Percentiles rank a stretch among this genome's conserved stretches.
phyloP scores from a whole-genome alignment of 1,140 invertebrate species.

The Drosophila ananassae region DNA sequence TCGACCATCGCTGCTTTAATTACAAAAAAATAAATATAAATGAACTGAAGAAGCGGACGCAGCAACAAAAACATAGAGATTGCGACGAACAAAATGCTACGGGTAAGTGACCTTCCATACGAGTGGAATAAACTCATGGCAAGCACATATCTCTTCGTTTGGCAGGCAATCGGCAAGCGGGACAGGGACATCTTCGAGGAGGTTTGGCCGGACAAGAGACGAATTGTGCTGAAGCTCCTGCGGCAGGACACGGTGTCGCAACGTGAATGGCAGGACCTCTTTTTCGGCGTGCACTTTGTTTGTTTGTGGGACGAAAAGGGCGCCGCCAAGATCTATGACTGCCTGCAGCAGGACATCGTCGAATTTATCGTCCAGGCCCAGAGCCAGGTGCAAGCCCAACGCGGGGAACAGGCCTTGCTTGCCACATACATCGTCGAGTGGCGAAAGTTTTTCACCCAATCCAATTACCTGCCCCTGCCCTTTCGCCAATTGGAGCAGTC shows the following conservation, averaged over 20 bases:
- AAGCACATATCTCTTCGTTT: constrained; percentile 16
- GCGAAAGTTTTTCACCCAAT: constrained; percentile 99
- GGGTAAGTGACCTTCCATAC: constrained; percentile 52
- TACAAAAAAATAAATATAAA: constrained; percentile 48
- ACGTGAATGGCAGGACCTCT: constrained; percentile 98
- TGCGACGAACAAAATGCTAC: constrained; percentile 57
- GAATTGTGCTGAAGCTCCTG: constrained; percentile 94
- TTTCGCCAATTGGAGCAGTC: constrained; percentile 96
- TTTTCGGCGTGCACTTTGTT: constrained; percentile 97
- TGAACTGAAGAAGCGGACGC: constrained; percentile 46
- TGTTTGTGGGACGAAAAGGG: constrained; percentile 99
- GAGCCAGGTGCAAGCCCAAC: constrained; percentile 93
- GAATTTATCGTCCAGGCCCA: constrained; percentile 98
- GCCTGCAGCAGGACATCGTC: constrained; percentile 96
- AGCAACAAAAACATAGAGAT: constrained; percentile 50
- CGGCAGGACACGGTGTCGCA: constrained; percentile 97
- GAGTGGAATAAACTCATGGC: constrained; percentile 7
- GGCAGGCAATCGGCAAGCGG: constrained; percentile 75
- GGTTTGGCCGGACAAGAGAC: constrained; percentile 97
- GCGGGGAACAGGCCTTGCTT: constrained; percentile 96
- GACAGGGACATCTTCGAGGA: constrained; percentile 90
- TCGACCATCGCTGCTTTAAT: constrained; percentile 35
- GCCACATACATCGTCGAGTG: constrained; percentile 98
- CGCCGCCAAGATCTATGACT: constrained; percentile 93
- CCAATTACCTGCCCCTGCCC: constrained; percentile 97